Conservation (phyloP, 2,797 vertebrate genomes). For the Sebastes minor region DNA sequence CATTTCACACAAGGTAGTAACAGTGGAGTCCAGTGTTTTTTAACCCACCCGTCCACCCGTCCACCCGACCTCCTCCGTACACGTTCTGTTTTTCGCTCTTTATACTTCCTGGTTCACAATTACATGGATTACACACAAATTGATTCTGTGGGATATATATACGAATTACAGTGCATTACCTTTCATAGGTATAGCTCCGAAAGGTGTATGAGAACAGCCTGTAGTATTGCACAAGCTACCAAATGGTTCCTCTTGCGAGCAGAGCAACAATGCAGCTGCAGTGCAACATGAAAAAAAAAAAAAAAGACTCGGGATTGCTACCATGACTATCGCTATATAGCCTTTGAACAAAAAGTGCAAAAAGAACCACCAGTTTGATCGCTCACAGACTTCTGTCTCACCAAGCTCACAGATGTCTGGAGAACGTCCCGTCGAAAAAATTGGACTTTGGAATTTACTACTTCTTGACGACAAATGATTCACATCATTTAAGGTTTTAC, state of each 20-base stretch:
- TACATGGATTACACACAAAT: accelerated
- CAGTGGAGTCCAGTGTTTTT: too few relatives aligned
- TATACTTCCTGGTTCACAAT: too few relatives aligned
- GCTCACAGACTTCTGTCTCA: neutral
- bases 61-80: too few relatives aligned
- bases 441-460: neutral
- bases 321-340: neutral
- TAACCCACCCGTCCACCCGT: too few relatives aligned
- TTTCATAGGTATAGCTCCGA: accelerated
- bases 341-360: constrained; percentile 20
- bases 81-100: too few relatives aligned
- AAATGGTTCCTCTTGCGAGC: neutral
- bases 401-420: neutral
- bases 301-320: constrained; percentile 7
- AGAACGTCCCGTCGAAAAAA: neutral
- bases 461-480: neutral
- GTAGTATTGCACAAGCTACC: neutral
- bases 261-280: neutral
- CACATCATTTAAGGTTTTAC: neutral
- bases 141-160: too few relatives aligned
- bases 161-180: too few relatives aligned
- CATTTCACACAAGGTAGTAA: accelerated
- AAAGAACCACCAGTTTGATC: constrained; percentile 7
- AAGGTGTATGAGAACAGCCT: neutral
- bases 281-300: neutral